Percentiles rank a stretch among this genome's conserved stretches.
phyloP scores from a whole-genome alignment of 2,113 vertebrate species.

The Hemichromis elongatus region DNA sequence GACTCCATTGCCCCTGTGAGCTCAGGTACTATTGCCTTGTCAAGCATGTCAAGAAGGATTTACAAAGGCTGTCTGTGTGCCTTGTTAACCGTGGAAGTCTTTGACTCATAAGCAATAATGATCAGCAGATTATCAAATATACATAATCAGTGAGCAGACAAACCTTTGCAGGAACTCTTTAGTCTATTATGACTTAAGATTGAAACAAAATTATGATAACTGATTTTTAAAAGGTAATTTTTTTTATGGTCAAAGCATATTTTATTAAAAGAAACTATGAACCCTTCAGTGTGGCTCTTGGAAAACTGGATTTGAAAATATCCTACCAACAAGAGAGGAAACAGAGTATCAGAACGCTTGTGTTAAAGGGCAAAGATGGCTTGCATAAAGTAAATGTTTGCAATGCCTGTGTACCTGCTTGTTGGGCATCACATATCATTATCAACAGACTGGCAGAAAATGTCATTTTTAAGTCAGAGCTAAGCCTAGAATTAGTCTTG shows the following conservation, averaged over 20 bases:
- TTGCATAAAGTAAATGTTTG: not conserved
- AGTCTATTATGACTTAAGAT: not conserved
- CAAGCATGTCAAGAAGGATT: slow-evolving; percentile 47
- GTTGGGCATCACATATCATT: not conserved
- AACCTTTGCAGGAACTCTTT: not conserved
- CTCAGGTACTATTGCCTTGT: slow-evolving; percentile 57
- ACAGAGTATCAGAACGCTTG: not conserved
- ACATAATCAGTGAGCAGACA: not conserved
- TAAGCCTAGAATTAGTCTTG: slow-evolving; percentile 42
- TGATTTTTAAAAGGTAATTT: not conserved
- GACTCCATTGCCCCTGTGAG: slow-evolving; percentile 60
- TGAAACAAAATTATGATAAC: not conserved
- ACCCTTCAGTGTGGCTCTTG: not conserved
- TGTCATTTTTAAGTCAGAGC: slow-evolving; percentile 31
- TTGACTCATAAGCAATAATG: not conserved
- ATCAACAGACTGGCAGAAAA: slow-evolving; percentile 23
- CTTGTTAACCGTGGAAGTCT: not conserved
- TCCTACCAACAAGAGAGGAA: not conserved
- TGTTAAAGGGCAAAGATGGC: not conserved
- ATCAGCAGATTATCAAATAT: not conserved
- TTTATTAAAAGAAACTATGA: not conserved
- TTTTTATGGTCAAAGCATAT: not conserved
- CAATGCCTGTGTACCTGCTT: not conserved
- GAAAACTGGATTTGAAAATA: not conserved
- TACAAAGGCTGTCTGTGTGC: slow-evolving; percentile 32